Evolutionary conservation across 1,140 invertebrate genomes (phyloP), one percentile per base, ranked within the genome.

Genomic region (Branchinecta lindahli): DNA sequence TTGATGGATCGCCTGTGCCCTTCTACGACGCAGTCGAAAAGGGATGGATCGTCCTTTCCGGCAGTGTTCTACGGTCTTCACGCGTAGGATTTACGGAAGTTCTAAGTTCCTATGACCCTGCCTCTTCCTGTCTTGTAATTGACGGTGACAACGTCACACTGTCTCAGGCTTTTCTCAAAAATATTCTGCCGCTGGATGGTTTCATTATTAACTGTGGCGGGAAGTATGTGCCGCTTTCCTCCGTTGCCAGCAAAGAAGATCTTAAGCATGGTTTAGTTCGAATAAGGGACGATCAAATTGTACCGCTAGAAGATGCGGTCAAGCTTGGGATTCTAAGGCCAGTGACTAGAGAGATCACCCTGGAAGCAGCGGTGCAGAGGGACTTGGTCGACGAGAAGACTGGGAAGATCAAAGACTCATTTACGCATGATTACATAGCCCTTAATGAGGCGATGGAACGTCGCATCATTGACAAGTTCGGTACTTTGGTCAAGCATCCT

Each of bases 11-110:
- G 76, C 83, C 85, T 68, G 84, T 94, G 61, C 84, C 88, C 7
- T 91, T 94, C 78, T 87, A 92, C 79, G 88, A 93, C 76, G 92
- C 91, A 72, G 83, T 93, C 47, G 84, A 88, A 75, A 78, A 85
- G 65, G 83, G 84, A 52, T 85, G 86, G 84, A 87, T 90, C 72
- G 68, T 74, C 70, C 66, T 70, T 20, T 72, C 72, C 2, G 70
- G 69, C 46, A 72, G 74, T 45, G 74, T 72, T 20, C 68, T 74
- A 33, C 66, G 44, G 12, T 68, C 47, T 10, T 70, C 33, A 33
- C 33, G 33, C 5, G 33, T 33, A 33, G 33, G 33, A 70, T 12
- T 46, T 72, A 8, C 18, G 73, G 10, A 73, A 75, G 46, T 72
- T 72, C n/a, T 70, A 76, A 33, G 33, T 33, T 33, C 33, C 33